Evolutionary conservation across 1,140 invertebrate genomes (phyloP).

Genomic region (Zaprionus nigranus): DNA sequence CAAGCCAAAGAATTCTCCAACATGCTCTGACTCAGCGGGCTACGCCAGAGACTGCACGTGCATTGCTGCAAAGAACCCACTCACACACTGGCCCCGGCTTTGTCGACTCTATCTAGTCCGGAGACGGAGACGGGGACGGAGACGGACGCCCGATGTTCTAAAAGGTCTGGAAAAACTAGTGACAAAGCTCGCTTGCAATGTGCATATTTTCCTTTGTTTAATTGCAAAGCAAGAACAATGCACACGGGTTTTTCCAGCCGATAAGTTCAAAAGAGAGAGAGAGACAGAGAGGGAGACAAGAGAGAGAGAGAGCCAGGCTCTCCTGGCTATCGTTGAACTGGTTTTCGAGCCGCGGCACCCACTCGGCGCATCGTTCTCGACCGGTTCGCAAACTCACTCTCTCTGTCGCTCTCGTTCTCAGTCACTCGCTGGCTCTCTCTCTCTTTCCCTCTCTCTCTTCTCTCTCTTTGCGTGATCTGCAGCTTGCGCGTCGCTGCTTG

Average conservation of each 20-base stretch:
- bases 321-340: background rate
- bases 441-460: constrained; percentile 12
- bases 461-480: constrained; percentile 10
- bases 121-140: background rate
- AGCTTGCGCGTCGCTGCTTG: background rate
- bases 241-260: constrained; percentile 5
- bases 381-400: constrained; percentile 44
- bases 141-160: constrained; percentile 8
- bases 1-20: background rate
- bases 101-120: background rate
- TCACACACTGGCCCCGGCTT: background rate
- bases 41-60: constrained; percentile 26
- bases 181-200: constrained; percentile 9
- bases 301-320: background rate
- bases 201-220: constrained; percentile 7
- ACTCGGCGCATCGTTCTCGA: constrained; percentile 44
- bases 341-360: constrained; percentile 35
- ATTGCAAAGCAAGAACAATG: background rate
- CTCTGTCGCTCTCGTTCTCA: constrained; percentile 21
- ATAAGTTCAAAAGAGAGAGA: background rate
- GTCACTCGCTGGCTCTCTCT: background rate
- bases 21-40: constrained; percentile 34
- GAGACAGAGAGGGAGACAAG: background rate
- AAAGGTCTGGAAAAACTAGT: constrained; percentile 12
- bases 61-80: constrained; percentile 5